Percentiles rank a stretch among this genome's conserved stretches.
phyloP scores from a whole-genome alignment of 2,113 vertebrate species.

The Rostratula benghalensis region DNA sequence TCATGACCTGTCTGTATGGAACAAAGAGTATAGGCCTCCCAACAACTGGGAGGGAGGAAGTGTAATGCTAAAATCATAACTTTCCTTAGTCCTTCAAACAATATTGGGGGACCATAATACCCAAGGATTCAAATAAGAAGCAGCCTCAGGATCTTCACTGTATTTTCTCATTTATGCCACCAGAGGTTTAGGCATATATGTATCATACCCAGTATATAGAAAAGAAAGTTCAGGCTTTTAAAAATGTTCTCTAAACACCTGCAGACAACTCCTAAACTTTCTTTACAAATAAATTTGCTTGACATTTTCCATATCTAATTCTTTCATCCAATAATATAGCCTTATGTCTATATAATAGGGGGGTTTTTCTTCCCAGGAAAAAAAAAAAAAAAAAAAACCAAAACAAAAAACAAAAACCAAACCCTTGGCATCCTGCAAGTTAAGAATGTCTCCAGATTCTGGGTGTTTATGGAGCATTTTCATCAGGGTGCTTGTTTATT shows the following conservation, averaged over 20 bases:
- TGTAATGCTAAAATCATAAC: not conserved
- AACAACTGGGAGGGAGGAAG: not conserved
- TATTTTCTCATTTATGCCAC: not conserved
- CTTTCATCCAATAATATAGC: not conserved
- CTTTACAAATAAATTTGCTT: conserved; percentile 39
- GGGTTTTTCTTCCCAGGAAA: not conserved
- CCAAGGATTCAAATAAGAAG: not conserved
- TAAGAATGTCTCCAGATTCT: conserved; percentile 62
- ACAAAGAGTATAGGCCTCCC: not conserved
- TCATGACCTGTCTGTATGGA: not conserved
- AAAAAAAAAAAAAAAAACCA: not conserved
- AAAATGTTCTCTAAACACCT: not conserved
- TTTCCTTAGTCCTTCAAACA: not conserved
- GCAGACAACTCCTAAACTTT: not conserved
- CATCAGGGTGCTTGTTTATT: conserved; percentile 69
- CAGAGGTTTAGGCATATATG: not conserved
- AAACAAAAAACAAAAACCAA: too few species aligned
- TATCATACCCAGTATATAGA: not conserved
- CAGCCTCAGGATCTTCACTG: not conserved
- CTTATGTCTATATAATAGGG: not conserved
- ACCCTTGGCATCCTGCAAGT: conserved; percentile 41
- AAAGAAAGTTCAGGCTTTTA: not conserved
- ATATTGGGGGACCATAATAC: not conserved
- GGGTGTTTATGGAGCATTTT: conserved; percentile 62
- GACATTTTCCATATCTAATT: conserved; percentile 33